Conservation (phyloP, 2,797 vertebrate species). For the Sebastes ruberrimus region DNA sequence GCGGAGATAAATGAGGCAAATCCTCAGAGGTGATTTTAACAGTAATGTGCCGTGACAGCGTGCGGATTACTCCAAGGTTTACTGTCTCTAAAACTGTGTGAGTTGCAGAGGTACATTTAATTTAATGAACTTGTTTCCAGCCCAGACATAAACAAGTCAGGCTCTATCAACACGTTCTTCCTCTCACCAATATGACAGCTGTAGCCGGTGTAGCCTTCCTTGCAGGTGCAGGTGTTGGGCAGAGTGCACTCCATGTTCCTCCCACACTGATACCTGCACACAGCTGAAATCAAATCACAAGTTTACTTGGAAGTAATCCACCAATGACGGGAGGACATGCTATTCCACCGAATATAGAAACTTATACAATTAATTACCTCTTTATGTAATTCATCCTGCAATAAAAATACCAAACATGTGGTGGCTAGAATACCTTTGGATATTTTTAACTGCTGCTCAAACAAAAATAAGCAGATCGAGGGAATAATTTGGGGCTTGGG, state of each 20-base stretch:
- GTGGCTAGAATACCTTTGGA: background rate
- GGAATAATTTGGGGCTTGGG: background rate
- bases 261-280: slow-evolving; percentile 87
- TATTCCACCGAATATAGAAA: background rate
- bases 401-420: background rate
- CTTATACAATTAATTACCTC: background rate
- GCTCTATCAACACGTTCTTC: background rate
- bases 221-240: slow-evolving; percentile 90
- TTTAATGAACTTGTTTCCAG: background rate
- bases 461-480: background rate
- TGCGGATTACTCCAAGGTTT: background rate
- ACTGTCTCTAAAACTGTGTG: background rate
- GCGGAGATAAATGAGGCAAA: background rate
- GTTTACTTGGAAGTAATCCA: background rate
- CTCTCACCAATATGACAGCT: slow-evolving; percentile 88
- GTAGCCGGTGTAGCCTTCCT: slow-evolving; percentile 87
- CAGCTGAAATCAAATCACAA: slow-evolving; percentile 75
- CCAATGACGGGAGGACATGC: too few relatives aligned
- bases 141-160: background rate
- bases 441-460: background rate
- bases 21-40: background rate
- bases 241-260: slow-evolving; percentile 88
- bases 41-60: background rate
- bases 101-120: background rate
- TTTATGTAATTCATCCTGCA: background rate